Evolutionary conservation across 2,113 vertebrate species (phyloP).

Genomic region (Anthoscopus minutus): DNA sequence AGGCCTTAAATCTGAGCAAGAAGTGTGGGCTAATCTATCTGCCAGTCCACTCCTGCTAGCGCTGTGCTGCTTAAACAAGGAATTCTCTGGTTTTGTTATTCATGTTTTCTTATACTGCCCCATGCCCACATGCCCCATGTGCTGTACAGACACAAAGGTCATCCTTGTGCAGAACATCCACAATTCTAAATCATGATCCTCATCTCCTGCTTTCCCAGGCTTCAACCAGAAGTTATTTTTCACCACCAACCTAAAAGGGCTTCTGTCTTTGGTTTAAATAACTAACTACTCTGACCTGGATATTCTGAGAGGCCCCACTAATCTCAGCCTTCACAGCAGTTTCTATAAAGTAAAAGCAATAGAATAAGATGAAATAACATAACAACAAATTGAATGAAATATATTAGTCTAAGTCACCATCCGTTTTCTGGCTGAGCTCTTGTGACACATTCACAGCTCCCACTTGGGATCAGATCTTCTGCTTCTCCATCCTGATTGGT

Average conservation of each 20-base stretch:
- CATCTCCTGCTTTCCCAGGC: background rate
- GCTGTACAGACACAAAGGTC: background rate
- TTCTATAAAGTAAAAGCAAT: background rate
- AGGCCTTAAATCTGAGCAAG: background rate
- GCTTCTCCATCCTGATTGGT: background rate
- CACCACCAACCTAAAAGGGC: background rate
- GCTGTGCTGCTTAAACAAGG: background rate
- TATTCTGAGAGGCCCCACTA: background rate
- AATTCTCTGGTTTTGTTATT: background rate
- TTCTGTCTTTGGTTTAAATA: background rate
- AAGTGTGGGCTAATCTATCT: background rate
- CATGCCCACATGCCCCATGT: background rate
- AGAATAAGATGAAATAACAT: background rate
- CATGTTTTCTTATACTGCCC: background rate
- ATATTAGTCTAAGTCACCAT: background rate
- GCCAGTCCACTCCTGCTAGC: background rate
- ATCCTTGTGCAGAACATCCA: background rate
- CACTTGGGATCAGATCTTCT: background rate
- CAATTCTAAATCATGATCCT: background rate
- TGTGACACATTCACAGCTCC: background rate
- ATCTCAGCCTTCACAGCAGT: background rate
- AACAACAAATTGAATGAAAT: background rate
- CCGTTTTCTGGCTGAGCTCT: background rate
- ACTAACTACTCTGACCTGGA: background rate
- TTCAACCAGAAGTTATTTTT: background rate